Percentiles rank a stretch among this genome's conserved stretches.
phyloP scores from a whole-genome alignment of 23 tunicate species.

The Oikopleura dioica region DNA sequence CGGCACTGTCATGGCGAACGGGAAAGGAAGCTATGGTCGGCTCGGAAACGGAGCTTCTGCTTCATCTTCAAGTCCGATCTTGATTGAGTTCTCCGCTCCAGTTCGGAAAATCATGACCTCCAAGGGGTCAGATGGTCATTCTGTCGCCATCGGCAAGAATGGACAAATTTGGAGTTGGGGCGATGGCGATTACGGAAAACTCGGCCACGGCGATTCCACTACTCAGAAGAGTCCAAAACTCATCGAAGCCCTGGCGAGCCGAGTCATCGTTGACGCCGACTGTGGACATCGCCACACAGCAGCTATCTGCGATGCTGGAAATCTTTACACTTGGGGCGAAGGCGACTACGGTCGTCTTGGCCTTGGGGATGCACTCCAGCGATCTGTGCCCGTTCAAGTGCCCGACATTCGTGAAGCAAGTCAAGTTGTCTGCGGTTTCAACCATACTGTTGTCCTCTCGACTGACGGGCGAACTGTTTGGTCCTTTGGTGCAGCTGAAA shows the following conservation, averaged over 20 bases:
- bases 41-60: not conserved
- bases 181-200: slow-evolving; percentile 93
- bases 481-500: slow-evolving; percentile 98
- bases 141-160: slow-evolving; percentile 49
- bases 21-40: slow-evolving; percentile 32
- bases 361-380: slow-evolving; percentile 62
- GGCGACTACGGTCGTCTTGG: slow-evolving; percentile 97
- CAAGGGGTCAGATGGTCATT: slow-evolving; percentile 90
- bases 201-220: slow-evolving; percentile 69
- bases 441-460: slow-evolving; percentile 74
- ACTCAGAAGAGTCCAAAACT: slow-evolving; percentile 42
- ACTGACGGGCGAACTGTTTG: slow-evolving; percentile 65
- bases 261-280: slow-evolving; percentile 53
- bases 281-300: slow-evolving; percentile 97
- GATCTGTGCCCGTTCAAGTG: slow-evolving; percentile 50
- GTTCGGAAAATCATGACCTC: not conserved
- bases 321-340: slow-evolving; percentile 89
- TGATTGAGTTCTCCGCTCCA: not conserved
- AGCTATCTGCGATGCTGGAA: slow-evolving; percentile 67
- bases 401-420: slow-evolving; percentile 57
- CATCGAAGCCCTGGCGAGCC: slow-evolving; percentile 19
- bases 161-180: slow-evolving; percentile 81
- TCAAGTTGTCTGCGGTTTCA: slow-evolving; percentile 87
- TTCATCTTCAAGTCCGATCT: not conserved
- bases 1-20: slow-evolving; percentile 66